Base-by-base conservation (phyloP, 2,797 vertebrate genomes). In the Poeciliopsis presidionis region DNA sequence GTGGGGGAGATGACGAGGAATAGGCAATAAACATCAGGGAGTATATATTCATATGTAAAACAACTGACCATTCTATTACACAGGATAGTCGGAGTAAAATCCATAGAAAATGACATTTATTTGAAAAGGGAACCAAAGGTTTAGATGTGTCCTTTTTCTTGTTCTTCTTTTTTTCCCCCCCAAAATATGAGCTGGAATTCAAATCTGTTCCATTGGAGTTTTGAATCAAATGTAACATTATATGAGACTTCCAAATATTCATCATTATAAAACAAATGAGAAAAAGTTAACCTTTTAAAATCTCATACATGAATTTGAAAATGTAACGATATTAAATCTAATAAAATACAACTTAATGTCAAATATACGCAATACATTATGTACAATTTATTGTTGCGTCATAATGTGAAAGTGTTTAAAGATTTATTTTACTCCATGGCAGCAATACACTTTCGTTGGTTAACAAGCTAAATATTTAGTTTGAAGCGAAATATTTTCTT, bases 1-100 rank as follows among this genome's bases (percentile, higher is more conserved):
- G 81, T 88, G 81, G 90, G 90, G 87, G 67, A 79, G 73, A 87
- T 78, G 74, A 83, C 39, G 75, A 82, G 78, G 63, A 79, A 82
- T 88, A 86, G 76, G 61, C 76, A 87, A 78, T 73, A 74, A 73
- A 77, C 77, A 77, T 61, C 84, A 75, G 59, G 83, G 59, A 82
- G 75, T 76, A 78, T 39, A 73, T 49, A 85, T 88, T 77, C 81
- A 20, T 36, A 53, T 69, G 43, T 61, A 71, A 57, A 76, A 76
- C 61, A 85, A 82, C 74, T 53, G 73, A 9, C 1, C 33, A 59
- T 67, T 72, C 12, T 16, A 41, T 84, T 71, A 73, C 49, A 46
- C 61, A 75, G 70, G n/a, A 61, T 33, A 18, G 28, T 67, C 16
- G 28, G 3, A 51, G 22, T 70, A 55, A 71, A 75, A 2, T 46